Conservation (phyloP, 2,113 vertebrate species). For the Dolichallabes microphthalmus region DNA sequence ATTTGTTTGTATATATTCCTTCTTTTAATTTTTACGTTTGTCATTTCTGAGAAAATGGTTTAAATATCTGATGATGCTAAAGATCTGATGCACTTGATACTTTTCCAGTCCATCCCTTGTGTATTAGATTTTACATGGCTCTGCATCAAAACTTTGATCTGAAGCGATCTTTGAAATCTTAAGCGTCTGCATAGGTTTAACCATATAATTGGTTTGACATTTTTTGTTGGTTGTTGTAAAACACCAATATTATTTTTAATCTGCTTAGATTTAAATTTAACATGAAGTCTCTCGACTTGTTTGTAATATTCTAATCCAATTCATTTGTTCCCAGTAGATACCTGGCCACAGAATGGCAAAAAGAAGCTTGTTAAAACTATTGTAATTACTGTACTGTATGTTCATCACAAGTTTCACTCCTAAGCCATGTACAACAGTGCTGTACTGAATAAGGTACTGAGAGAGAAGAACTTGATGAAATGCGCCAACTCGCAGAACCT, state of each 20-base stretch:
- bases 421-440: slow-evolving; percentile 45
- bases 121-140: background rate
- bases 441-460: slow-evolving; percentile 41
- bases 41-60: background rate
- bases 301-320: slow-evolving; percentile 16
- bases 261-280: slow-evolving; percentile 30
- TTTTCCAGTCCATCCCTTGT: background rate
- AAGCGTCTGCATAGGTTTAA: no score
- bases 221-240: no score
- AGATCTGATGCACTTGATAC: background rate
- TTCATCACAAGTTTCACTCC: slow-evolving; percentile 54
- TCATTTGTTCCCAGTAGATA: background rate
- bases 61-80: background rate
- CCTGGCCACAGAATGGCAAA: slow-evolving; percentile 50
- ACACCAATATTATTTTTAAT: no score
- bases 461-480: slow-evolving; percentile 1
- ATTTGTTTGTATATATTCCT: background rate
- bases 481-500: slow-evolving; percentile 1
- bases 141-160: background rate
- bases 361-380: slow-evolving; percentile 57
- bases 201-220: no score
- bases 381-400: slow-evolving; percentile 54
- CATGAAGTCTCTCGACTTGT: slow-evolving; percentile 18
- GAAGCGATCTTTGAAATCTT: background rate
- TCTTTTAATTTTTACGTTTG: background rate